These are phyloP conservation scores for Cyrtorhinus lividipennis DNA, from an alignment of 1,140 invertebrate genomes.

Conservation along the genomic window DNA sequence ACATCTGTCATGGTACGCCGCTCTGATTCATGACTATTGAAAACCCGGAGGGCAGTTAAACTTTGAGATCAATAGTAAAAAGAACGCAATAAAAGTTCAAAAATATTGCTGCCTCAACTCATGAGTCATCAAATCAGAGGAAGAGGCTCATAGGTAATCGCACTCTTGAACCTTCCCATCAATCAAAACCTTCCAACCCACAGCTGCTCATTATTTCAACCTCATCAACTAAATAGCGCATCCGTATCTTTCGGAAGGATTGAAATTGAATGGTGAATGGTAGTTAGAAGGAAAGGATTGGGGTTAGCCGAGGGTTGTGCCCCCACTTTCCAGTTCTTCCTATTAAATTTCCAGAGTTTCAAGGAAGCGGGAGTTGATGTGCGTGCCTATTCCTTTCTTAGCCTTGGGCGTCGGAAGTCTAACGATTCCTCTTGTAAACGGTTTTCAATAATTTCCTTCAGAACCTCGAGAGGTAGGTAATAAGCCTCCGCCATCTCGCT, in stretches of 20 bases:
- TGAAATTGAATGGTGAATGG: neutral
- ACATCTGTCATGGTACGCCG: no score
- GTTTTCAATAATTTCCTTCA: neutral
- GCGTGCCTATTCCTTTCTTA: neutral
- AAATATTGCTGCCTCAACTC: no score
- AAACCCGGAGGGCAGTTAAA: no score
- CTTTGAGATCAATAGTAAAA: no score
- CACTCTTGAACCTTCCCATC: neutral
- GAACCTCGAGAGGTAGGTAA: neutral
- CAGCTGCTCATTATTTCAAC: conserved; percentile 6
- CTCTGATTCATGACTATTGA: no score
- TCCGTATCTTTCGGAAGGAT: neutral
- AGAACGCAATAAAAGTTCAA: no score
- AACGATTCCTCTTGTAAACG: neutral
- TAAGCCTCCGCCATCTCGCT: neutral
- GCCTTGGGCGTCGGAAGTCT: neutral
- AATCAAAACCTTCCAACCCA: neutral
- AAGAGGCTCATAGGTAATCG: no score
- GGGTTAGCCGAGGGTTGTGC: no score
- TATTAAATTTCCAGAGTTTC: neutral
- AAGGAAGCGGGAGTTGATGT: neutral
- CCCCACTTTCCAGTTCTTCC: neutral
- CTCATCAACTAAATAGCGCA: conserved; percentile 1
- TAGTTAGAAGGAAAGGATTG: neutral
- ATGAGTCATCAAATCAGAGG: no score